Evolutionary conservation across 2,797 vertebrate species (phyloP), one percentile per base, ranked within the genome.

Genomic region (Prionace glauca): DNA sequence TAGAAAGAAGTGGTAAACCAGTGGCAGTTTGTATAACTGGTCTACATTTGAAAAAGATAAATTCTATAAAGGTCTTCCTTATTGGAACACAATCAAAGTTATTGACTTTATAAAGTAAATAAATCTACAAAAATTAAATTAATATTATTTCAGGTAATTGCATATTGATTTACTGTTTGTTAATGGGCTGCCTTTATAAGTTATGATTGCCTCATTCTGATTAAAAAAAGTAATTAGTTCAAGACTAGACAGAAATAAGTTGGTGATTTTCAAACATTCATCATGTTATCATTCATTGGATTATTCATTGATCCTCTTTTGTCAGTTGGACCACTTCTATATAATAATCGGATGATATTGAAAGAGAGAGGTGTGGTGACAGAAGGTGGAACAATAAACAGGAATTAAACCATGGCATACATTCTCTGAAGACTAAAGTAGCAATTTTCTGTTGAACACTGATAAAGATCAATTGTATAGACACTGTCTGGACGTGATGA

Each of bases 61-160:
- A 20, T 91, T 91, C 26, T 95, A 9, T 56, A 29, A 74, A 18
- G 36, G 36, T 29, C 32, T 77, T 74, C 71, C 71, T 41, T 56
- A 45, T 60, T 56, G 41, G 10, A 56, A 56, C 26, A 3, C 26
- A 50, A 18, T 56, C 45, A 56, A 77, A 11, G 16, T 29, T 32
- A 95, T 95, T 95, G 93, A 5, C 71, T 50, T 95, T 77, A 56
- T 56, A 16, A 45, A 74, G 71, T 18, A 74, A 72, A 95, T 74
- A 94, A 94, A 94, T 94, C 45, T 94, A 36, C 69, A 95, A 45
- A 50, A 72, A 0, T 95, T 7, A 26, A 26, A 29, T 77, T 32
- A 94, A 94, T 77, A 56, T 74, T 12, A 36, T 94, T 74, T 94
- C 69, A 77, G 93, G 16, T 95, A 77, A 74, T 95, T 95, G 93